Evolutionary conservation across 2,888 invertebrate species (phyloP).

Genomic region (Myopa tessellatipennis): DNA sequence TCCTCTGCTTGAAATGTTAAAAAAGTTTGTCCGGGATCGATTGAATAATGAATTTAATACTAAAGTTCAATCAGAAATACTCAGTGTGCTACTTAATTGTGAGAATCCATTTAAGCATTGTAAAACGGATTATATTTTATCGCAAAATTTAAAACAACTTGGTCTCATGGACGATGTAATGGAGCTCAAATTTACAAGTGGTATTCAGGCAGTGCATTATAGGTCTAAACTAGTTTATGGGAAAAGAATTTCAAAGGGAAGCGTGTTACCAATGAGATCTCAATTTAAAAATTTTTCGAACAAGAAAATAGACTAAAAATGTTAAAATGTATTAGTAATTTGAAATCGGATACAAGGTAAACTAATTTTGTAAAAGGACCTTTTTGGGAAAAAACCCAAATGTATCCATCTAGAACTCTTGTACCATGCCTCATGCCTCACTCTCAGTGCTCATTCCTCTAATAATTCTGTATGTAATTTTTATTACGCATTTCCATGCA

Average conservation of each 20-base stretch:
- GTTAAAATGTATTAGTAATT: constrained; percentile 1
- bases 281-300: constrained; percentile 11
- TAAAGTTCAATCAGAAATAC: background rate
- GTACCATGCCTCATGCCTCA: too few relatives aligned
- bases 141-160: background rate
- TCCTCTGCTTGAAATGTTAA: background rate
- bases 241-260: constrained; percentile 8
- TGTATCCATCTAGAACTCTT: constrained; percentile 19
- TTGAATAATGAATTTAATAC: background rate
- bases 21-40: background rate
- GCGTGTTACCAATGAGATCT: constrained; percentile 6
- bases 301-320: constrained; percentile 1
- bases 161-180: background rate
- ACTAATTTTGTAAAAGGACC: constrained; percentile 29
- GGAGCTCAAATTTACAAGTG: constrained; percentile 3
- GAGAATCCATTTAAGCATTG: constrained; percentile 7
- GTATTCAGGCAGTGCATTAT: background rate
- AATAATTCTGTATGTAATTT: constrained; percentile 14
- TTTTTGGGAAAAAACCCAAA: constrained; percentile 18
- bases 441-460: constrained; percentile 7
- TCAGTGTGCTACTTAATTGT: background rate
- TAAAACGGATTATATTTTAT: constrained; percentile 9
- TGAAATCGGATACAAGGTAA: constrained; percentile 15
- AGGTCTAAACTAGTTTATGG: background rate
- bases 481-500: constrained; percentile 18